A percentile compares a stretch with the other conserved stretches of the same genome.
Evolutionary conservation across 2,888 invertebrate genomes (phyloP).

Genomic region (Xestobium rufovillosum): DNA sequence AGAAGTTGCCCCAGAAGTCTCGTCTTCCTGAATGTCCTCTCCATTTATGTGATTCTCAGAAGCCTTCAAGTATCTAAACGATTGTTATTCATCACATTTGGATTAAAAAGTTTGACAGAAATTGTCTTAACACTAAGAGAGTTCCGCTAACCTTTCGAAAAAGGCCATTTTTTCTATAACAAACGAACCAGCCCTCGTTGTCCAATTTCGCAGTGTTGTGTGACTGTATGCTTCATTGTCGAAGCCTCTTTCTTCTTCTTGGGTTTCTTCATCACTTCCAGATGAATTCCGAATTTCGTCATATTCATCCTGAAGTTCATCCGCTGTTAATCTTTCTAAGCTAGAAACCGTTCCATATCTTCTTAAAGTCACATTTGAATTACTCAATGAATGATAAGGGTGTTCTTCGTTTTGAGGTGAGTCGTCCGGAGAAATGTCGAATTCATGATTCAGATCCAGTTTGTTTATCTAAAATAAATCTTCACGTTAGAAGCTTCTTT

Average conservation of each 20-base stretch:
- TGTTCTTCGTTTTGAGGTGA: conserved; percentile 67
- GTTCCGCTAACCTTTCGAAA: conserved; percentile 56
- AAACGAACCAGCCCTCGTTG: conserved; percentile 70
- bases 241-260: conserved; percentile 31
- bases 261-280: conserved; percentile 26
- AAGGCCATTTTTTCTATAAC: conserved; percentile 76
- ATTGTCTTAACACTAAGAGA: too few species aligned
- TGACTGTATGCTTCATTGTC: conserved; percentile 40
- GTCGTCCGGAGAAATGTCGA: conserved; percentile 61
- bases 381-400: conserved; percentile 63
- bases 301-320: conserved; percentile 48
- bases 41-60: conserved; percentile 37
- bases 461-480: conserved; percentile 18
- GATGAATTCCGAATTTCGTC: conserved; percentile 29
- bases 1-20: conserved; percentile 75
- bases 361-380: conserved; percentile 45
- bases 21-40: conserved; percentile 59
- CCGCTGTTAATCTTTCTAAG: conserved; percentile 59
- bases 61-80: conserved; percentile 54
- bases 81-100: conserved; percentile 1
- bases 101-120: too few species aligned
- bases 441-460: conserved; percentile 38
- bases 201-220: conserved; percentile 55
- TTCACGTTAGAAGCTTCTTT: too few species aligned
- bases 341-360: conserved; percentile 67